Percentiles rank a stretch among this genome's conserved stretches.
phyloP scores from a whole-genome alignment of 2,113 vertebrate species.

The Tragulus kanchil region DNA sequence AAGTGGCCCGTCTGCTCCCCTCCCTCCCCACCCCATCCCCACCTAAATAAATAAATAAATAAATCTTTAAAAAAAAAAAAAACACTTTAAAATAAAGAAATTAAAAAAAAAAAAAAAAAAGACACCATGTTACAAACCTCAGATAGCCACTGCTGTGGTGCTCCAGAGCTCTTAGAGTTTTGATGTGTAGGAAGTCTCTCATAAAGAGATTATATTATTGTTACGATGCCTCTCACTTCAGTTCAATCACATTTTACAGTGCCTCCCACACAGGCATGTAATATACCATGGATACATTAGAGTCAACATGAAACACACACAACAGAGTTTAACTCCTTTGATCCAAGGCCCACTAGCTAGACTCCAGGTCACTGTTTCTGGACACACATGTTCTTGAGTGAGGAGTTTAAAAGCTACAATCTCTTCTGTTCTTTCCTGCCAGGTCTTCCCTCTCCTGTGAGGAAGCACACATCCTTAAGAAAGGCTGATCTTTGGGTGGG shows the following conservation, averaged over 20 bases:
- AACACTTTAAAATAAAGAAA: too few species aligned
- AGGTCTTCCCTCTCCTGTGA: neutral
- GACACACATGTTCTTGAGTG: too few species aligned
- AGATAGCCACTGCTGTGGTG: neutral
- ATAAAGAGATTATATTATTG: neutral
- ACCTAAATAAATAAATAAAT: too few species aligned
- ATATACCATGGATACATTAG: neutral
- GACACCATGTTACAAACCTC: neutral
- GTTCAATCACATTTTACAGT: neutral
- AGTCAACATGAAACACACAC: neutral
- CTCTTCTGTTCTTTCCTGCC: neutral
- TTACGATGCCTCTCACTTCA: neutral
- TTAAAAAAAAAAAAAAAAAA: too few species aligned
- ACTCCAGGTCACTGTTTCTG: neutral
- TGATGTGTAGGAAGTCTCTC: neutral
- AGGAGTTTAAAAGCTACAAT: neutral
- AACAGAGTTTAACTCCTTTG: neutral
- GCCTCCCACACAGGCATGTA: neutral
- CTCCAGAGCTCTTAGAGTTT: neutral
- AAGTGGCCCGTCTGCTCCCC: too few species aligned
- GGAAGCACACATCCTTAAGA: conserved; percentile 12
- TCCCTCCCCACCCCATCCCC: too few species aligned
- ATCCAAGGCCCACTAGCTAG: neutral
- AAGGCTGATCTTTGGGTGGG: conserved; percentile 21
- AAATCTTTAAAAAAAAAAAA: too few species aligned